Base-by-base conservation (phyloP, 2,888 invertebrate genomes). In the Pachliopta kotzebuea region DNA sequence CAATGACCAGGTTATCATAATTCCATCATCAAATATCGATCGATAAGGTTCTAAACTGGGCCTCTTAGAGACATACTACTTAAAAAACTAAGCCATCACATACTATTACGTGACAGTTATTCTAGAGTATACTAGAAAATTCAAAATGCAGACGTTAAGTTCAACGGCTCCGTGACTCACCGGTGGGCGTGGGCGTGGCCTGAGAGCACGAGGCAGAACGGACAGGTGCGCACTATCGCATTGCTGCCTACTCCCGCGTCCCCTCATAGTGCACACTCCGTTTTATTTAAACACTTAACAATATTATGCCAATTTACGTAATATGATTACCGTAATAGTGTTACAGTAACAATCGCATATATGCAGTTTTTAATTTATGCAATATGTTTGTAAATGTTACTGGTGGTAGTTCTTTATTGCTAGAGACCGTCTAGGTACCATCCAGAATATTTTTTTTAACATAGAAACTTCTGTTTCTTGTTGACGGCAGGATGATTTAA, bases 91-190 rank as follows among this genome's bases (percentile, higher is more conserved):
- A n/a, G n/a, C 2, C 7, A n/a, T 8, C 14, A 49, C 14, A n/a
- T 49, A 8, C n/a, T 8, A n/a, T 49, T 2, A 49, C n/a, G n/a
- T 14, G 49, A 37, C 11, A 37, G 11, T 31, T 31, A 14, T 49
- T 49, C 31, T 63, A 29, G 55, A 59, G 23, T 54, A 49, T 63
- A n/a, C 21, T 49, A 37, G 21, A n/a, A 59, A 63, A 55, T 63
- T 63, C 45, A 45, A 55, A 63, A 55, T 55, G 45, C 49, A 60
- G 45, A 42, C 54, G 54, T 37, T 63, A 20, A 49, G 63, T 29
- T 63, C 55, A 55, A 63, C 50, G 63, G 17, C 21, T 55, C 37
- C 24, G 52, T 64, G 60, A 60, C 24, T 57, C 62, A 60, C 31
- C 11, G 8, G 20, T 23, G 55, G 56, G 52, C 56, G 56, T 60